Evolutionary conservation across 2,797 vertebrate species (phyloP).

Genomic region (Prunella strophiata): DNA sequence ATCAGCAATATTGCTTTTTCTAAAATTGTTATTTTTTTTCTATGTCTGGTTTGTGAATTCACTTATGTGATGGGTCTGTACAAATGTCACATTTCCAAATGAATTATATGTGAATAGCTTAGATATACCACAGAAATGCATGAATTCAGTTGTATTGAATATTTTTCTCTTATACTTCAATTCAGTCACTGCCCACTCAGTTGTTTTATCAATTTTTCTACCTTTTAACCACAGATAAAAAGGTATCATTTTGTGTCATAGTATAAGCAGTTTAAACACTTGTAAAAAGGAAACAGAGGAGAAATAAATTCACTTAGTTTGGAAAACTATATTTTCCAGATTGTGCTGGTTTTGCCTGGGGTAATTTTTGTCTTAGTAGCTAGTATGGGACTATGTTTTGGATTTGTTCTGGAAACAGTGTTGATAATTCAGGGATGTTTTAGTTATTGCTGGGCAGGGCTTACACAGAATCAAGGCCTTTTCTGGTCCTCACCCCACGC

Average conservation of each 20-base stretch:
- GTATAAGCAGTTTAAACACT: neutral
- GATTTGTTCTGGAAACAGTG: neutral
- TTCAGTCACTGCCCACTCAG: neutral
- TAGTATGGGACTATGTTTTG: neutral
- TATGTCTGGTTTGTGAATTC: neutral
- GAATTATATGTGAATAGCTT: neutral
- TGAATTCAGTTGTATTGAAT: neutral
- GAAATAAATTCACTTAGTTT: neutral
- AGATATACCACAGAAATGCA: neutral
- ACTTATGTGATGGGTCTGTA: neutral
- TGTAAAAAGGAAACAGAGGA: neutral
- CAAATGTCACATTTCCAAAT: neutral
- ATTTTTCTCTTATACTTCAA: neutral
- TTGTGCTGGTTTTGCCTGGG: neutral
- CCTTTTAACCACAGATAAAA: neutral
- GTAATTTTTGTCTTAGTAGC: neutral
- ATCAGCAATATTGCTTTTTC: neutral
- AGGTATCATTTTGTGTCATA: neutral
- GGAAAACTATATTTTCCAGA: neutral
- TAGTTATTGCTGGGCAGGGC: neutral
- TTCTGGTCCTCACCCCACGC: neutral
- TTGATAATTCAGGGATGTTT: neutral
- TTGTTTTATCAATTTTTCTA: neutral
- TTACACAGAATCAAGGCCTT: neutral
- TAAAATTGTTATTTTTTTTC: neutral